Evolutionary conservation across 2,888 invertebrate genomes (phyloP), one percentile per base, ranked within the genome.

Genomic region (Deroplatys truncata): DNA sequence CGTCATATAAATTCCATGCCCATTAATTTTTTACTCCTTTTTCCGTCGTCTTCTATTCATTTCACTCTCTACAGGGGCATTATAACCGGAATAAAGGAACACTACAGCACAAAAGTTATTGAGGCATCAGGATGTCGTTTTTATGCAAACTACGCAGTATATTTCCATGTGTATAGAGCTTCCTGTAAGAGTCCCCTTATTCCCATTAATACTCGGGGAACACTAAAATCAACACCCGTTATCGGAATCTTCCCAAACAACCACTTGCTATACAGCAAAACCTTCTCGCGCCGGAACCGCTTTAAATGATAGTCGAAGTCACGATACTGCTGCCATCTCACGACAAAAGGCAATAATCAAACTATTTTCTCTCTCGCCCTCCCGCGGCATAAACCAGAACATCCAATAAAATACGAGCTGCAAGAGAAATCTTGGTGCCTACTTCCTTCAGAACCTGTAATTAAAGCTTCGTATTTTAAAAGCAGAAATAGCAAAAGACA

Each of bases 251-350:
- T 16, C 56, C 56, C 56, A 72, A 72, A 72, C 56, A 72, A 72
- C 56, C 56, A 72, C 56, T 72, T 72, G 56, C 56, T 72, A 20
- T 72, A 72, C 82, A 29, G 29, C 86, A 86, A 84, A 29, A 84
- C 25, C 31, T 28, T 28, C 83, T 15, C 83, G 31, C 82, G 83
- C 31, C 87, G 83, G 83, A 87, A 31, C 35, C 87, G 83, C 87
- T 87, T 82, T 28, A 31, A 87, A 31, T 87, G 87, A 87, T 87
- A 56, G 87, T 87, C 82, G 87, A 82, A n/a, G 87, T 87, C 87
- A 87, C 87, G 87, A 83, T 25, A 87, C 16, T 35, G 35, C 83
- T 82, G 43, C 83, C n/a, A 87, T 87, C 83, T 87, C 87, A 83
- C 87, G 35, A 83, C 87, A 87, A 25, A 83, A 43, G 35, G 87